A percentile compares a stretch with the other conserved stretches of the same genome.
Evolutionary conservation across 2,797 vertebrate species (phyloP).

Genomic region (Macropodus opercularis): DNA sequence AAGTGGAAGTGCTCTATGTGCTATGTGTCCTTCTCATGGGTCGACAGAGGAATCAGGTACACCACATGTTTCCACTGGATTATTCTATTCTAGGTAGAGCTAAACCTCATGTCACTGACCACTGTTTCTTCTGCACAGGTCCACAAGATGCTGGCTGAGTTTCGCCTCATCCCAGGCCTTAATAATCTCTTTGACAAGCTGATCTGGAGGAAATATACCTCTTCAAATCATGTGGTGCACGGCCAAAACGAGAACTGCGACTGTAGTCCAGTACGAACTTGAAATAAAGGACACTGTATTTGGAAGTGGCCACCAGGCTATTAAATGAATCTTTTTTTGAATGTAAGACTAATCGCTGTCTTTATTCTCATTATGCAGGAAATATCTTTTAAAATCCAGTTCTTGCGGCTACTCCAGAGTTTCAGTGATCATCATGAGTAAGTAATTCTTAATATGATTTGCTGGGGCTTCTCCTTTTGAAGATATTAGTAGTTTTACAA

Average conservation of each 20-base stretch:
- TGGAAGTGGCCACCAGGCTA: neutral
- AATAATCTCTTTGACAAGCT: slow-evolving; percentile 99
- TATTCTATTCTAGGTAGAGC: neutral
- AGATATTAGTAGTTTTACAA: neutral
- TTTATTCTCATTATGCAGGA: slow-evolving; percentile 80
- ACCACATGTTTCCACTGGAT: neutral
- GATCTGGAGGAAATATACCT: slow-evolving; percentile 97
- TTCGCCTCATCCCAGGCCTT: slow-evolving; percentile 95
- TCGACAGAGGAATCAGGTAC: slow-evolving; percentile 96
- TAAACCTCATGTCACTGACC: neutral
- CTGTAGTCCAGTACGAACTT: slow-evolving; percentile 92
- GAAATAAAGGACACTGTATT: neutral
- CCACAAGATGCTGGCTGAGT: slow-evolving; percentile 98
- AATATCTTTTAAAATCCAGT: slow-evolving; percentile 98
- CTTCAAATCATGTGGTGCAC: slow-evolving; percentile 90
- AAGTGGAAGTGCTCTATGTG: slow-evolving; percentile 97
- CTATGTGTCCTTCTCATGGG: slow-evolving; percentile 98
- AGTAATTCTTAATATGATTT: slow-evolving; percentile 59
- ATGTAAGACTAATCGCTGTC: neutral
- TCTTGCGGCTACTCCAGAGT: slow-evolving; percentile 96
- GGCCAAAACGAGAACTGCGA: slow-evolving; percentile 99
- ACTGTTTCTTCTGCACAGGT: slow-evolving; percentile 80
- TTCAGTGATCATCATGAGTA: slow-evolving; percentile 99
- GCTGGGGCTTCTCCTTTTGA: neutral
- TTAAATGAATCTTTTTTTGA: neutral